A percentile compares a stretch with the other conserved stretches of the same genome.
phyloP scores from a whole-genome alignment of 2,113 vertebrate genomes.

The Aptenodytes patagonicus region DNA sequence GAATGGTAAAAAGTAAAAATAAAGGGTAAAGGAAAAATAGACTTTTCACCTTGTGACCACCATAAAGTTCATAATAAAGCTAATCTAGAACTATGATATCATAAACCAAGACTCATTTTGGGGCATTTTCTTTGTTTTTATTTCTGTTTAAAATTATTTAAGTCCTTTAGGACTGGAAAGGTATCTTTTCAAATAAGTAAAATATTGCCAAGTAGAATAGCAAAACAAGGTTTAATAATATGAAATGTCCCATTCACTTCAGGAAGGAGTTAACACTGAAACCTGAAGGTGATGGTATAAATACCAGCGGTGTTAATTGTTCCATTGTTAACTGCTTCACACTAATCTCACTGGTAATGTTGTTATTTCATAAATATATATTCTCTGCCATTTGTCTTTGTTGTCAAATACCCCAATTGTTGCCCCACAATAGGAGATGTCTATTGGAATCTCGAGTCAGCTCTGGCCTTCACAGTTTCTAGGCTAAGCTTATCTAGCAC shows the following conservation, averaged over 20 bases:
- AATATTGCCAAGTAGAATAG: background rate
- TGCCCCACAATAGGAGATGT: background rate
- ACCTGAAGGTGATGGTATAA: background rate
- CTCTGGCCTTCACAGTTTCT: background rate
- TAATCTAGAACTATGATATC: background rate
- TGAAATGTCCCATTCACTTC: background rate
- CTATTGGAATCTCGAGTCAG: background rate
- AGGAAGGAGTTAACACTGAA: background rate
- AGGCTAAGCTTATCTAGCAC: background rate
- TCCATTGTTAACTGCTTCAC: background rate
- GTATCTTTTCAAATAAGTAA: background rate
- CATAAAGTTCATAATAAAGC: background rate
- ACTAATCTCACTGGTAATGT: background rate
- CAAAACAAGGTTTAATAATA: background rate
- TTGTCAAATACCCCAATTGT: background rate
- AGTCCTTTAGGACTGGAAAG: background rate
- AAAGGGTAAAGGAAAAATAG: background rate
- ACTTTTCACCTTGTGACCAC: background rate
- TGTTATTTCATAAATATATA: background rate
- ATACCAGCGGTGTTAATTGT: background rate
- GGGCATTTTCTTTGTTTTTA: background rate
- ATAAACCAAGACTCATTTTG: background rate
- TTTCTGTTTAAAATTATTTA: background rate
- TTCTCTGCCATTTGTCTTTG: background rate
- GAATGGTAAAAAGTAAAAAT: background rate